Conservation (phyloP, 2,888 invertebrate species). For the Cryptophagus acutangulus region DNA sequence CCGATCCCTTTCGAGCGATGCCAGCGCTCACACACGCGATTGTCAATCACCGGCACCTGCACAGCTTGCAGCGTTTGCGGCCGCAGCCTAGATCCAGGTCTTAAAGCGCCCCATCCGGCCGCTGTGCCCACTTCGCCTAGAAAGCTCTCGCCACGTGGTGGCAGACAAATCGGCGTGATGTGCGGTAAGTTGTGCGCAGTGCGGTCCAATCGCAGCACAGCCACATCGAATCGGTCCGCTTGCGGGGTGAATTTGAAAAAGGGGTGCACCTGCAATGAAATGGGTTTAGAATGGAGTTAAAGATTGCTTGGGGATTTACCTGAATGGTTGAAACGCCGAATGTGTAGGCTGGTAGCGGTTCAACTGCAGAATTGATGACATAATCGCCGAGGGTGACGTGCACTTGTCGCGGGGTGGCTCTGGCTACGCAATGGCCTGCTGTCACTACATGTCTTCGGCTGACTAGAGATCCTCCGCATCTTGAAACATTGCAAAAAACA, state of each 20-base stretch:
- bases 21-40: constrained; percentile 68
- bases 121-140: constrained; percentile 89
- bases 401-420: constrained; percentile 84
- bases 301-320: constrained; percentile 52
- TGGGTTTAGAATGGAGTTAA: not conserved
- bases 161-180: constrained; percentile 86
- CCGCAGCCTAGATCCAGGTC: constrained; percentile 75
- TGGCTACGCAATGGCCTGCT: constrained; percentile 90
- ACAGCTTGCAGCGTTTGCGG: constrained; percentile 89
- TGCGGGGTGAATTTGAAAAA: constrained; percentile 91
- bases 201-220: constrained; percentile 79
- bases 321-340: constrained; percentile 88
- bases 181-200: constrained; percentile 88
- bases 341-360: constrained; percentile 85
- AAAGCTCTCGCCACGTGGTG: constrained; percentile 84
- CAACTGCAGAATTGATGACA: constrained; percentile 89
- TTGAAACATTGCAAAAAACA: too few relatives aligned
- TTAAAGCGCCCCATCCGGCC: constrained; percentile 88
- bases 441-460: constrained; percentile 89
- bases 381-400: constrained; percentile 90
- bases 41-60: constrained; percentile 90
- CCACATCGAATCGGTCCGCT: constrained; percentile 86
- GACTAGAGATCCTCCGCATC: constrained; percentile 88
- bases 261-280: constrained; percentile 68
- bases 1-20: constrained; percentile 73